Percentiles rank a stretch among this genome's conserved stretches.
Conservation (phyloP, 2,113 vertebrate genomes). For the Istiophorus platypterus region DNA sequence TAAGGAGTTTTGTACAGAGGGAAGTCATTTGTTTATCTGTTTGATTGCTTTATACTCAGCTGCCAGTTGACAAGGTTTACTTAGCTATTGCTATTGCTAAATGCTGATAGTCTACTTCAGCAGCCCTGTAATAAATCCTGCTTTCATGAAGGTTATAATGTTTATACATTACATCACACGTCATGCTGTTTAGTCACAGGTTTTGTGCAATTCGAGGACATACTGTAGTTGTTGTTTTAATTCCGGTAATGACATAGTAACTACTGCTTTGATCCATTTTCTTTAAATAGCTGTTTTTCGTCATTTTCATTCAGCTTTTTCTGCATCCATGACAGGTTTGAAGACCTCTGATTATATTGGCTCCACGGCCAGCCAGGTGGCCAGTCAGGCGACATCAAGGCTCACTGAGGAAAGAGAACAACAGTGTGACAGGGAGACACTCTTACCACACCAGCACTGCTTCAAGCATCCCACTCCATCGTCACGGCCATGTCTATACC, state of each 20-base stretch:
- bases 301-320: not conserved
- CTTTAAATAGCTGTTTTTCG: not conserved
- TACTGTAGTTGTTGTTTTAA: not conserved
- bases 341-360: slow-evolving; percentile 73
- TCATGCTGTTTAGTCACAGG: not conserved
- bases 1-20: not conserved
- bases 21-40: not conserved
- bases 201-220: not conserved
- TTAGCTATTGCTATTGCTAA: not conserved
- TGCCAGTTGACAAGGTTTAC: not conserved
- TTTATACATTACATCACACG: not conserved
- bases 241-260: not conserved
- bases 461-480: slow-evolving; percentile 17
- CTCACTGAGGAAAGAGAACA: slow-evolving; percentile 40
- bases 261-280: not conserved
- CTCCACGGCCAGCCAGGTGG: slow-evolving; percentile 44
- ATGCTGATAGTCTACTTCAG: not conserved
- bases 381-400: slow-evolving; percentile 43
- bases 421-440: slow-evolving; percentile 39
- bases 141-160: not conserved
- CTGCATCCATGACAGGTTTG: slow-evolving; percentile 60
- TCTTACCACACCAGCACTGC: slow-evolving; percentile 21
- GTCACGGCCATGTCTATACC: slow-evolving; percentile 79
- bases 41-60: not conserved
- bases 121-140: not conserved